phyloP scores from a whole-genome alignment of 1,140 invertebrate species.

The Sesamia nonagrioides region DNA sequence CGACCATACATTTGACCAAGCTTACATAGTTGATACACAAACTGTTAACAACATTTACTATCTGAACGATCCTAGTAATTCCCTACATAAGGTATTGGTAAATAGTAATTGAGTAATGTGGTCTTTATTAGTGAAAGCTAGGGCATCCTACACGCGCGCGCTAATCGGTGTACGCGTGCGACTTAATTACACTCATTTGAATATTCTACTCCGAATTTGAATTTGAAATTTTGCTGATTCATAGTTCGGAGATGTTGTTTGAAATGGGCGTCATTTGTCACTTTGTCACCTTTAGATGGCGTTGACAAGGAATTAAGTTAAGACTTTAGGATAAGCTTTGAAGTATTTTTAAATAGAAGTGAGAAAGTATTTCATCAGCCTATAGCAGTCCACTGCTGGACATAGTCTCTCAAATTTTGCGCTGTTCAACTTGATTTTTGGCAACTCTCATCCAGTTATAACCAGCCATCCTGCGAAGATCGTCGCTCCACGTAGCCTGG shows the following conservation, averaged over 20 bases:
- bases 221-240: constrained; percentile 68
- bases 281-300: constrained; percentile 24
- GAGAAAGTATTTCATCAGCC: too few species aligned
- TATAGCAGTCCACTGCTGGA: too few species aligned
- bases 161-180: constrained; percentile 46
- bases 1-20: constrained; percentile 16
- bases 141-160: constrained; percentile 39
- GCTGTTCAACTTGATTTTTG: too few species aligned
- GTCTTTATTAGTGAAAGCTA: constrained; percentile 52
- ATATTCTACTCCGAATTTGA: constrained; percentile 69
- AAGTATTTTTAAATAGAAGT: too few species aligned
- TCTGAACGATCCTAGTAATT: constrained; percentile 32
- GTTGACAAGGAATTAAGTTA: constrained; percentile 9
- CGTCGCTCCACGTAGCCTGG: too few species aligned
- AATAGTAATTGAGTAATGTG: constrained; percentile 60
- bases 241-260: constrained; percentile 39
- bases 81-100: constrained; percentile 11
- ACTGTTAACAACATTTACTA: constrained; percentile 7
- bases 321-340: background rate
- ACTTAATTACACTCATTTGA: constrained; percentile 72
- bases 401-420: too few species aligned
- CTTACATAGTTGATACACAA: constrained; percentile 21
- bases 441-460: too few species aligned
- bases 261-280: constrained; percentile 21
- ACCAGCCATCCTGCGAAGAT: too few species aligned